These are phyloP conservation scores for Caloenas nicobarica DNA, from an alignment of 2,113 vertebrate species.

Conservation along the genomic window DNA sequence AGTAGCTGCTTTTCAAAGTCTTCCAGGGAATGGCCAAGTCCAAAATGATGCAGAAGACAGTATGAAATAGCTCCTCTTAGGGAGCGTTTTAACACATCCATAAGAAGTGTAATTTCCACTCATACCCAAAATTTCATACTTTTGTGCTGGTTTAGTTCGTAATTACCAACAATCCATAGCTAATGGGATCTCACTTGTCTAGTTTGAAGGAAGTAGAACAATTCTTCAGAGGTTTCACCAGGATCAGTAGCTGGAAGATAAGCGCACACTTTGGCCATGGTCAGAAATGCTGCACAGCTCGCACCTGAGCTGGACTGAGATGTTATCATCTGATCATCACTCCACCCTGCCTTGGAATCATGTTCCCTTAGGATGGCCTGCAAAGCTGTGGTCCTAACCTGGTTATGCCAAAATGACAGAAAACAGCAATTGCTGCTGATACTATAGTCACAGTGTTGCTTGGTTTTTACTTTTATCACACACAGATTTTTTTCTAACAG, in stretches of 20 bases:
- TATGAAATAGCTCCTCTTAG: background rate
- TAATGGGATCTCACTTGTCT: background rate
- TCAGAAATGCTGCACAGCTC: background rate
- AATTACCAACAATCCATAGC: fast-evolving
- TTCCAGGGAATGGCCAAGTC: background rate
- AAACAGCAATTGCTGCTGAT: background rate
- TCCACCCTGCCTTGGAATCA: background rate
- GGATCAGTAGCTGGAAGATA: background rate
- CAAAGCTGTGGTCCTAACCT: background rate
- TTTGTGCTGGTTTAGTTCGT: background rate
- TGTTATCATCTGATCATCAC: background rate
- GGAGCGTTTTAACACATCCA: background rate
- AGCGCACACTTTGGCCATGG: background rate
- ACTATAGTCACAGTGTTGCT: background rate
- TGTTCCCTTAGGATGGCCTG: background rate
- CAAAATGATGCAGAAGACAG: background rate
- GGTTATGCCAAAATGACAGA: background rate
- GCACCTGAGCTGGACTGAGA: background rate
- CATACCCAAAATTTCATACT: background rate
- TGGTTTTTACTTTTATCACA: background rate
- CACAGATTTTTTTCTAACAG: background rate
- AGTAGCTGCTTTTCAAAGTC: background rate
- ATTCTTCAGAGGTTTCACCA: background rate
- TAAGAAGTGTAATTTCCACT: background rate
- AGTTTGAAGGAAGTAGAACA: background rate